phyloP scores from a whole-genome alignment of 2,888 invertebrate genomes.

The Drosophila paramelanica region DNA sequence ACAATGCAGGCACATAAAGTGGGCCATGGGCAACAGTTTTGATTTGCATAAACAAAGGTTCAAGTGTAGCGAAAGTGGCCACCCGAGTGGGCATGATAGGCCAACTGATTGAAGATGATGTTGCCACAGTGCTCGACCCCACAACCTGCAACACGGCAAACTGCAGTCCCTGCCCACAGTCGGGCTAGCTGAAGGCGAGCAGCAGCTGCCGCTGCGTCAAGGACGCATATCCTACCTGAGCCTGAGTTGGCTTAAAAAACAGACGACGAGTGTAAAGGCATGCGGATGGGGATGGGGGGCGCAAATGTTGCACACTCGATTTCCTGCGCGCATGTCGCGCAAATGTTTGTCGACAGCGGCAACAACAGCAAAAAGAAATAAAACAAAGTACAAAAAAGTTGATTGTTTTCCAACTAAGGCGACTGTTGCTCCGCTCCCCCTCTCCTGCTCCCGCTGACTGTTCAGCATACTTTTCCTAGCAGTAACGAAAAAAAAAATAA shows the following conservation, averaged over 20 bases:
- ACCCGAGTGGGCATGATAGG: constrained; percentile 64
- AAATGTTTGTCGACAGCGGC: constrained; percentile 63
- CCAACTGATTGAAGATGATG: constrained; percentile 69
- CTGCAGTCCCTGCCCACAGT: constrained; percentile 4
- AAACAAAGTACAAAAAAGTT: constrained; percentile 57
- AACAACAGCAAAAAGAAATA: constrained; percentile 10
- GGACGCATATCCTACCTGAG: constrained; percentile 62
- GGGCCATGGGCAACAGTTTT: constrained; percentile 78
- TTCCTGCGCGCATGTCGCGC: constrained; percentile 77
- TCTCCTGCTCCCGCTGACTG: constrained; percentile 17
- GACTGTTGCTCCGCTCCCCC: constrained; percentile 9
- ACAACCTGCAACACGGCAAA: neutral
- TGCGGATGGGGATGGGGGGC: neutral
- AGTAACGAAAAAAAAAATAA: constrained; percentile 18
- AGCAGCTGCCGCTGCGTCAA: constrained; percentile 43
- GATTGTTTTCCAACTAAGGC: constrained; percentile 63
- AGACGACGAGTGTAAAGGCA: neutral
- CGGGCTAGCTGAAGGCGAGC: constrained; percentile 23
- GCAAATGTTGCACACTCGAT: constrained; percentile 74
- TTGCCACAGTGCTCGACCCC: constrained; percentile 15
- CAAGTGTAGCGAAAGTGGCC: constrained; percentile 73
- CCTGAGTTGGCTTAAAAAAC: constrained; percentile 12
- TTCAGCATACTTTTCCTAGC: constrained; percentile 46
- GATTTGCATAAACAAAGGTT: constrained; percentile 79
- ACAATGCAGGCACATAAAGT: constrained; percentile 47